Base-by-base conservation (phyloP, 2,797 vertebrate species). In the Phrynocephalus guinanensis region DNA sequence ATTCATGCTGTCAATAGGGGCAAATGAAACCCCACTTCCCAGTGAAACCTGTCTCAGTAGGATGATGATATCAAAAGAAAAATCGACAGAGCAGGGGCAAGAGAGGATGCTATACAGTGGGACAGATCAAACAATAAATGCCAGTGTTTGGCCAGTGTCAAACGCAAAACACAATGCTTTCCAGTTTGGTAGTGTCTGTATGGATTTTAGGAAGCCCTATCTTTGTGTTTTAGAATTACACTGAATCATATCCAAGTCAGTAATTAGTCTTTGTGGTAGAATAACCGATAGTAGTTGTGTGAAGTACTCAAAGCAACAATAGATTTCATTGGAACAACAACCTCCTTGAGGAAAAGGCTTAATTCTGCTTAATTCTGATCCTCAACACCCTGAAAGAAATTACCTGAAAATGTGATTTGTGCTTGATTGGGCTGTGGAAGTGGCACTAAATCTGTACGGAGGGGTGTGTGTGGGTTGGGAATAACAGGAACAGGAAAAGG, bases 1-100 rank as follows among this genome's bases (percentile, higher is more conserved):
- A 67, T 75, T 68, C 63, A 38, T 18, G 75, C 60, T 88, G 71
- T 80, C 87, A 75, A 56, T 7, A 5, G 77, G 60, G 50, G 33
- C 22, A 75, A 68, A 52, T 75, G 83, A 56, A 81, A 85, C 73
- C 75, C 81, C 68, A 22, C 33, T 79, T 67, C 38, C 26, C 30
- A 33, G 9, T 20, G 66, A 75, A 88, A 80, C 44, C 60, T 81
- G 83, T 15, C 77, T 84, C 83, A 71, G 24, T 73, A 80, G 30
- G 44, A 81, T 67, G 44, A 30, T 50, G 44, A 44, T n/a, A 52
- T 66, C 44, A 22, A 50, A 84, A 66, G 77, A 72, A 18, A 73
- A 80, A 72, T 79, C 67, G 33, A 73, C 16, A 52, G 66, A 84
- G 82, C 28, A 10, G 28, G 60, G 68, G 33, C 24, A 63, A 72